Conservation (phyloP, 2,797 vertebrate species). For the Leptodactylus fallax region DNA sequence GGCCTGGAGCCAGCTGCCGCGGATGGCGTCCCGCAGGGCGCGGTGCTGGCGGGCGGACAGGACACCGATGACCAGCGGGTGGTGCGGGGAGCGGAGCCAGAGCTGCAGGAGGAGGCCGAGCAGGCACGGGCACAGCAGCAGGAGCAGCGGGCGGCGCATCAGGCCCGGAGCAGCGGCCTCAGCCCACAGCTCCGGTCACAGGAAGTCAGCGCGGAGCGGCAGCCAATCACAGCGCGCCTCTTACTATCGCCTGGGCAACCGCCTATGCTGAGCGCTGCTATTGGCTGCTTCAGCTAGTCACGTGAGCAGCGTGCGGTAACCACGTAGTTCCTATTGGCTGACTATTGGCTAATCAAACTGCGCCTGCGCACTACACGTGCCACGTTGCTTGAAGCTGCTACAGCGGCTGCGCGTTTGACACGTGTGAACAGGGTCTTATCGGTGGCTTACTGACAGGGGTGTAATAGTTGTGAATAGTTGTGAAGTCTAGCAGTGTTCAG, state of each 20-base stretch:
- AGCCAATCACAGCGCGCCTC: constrained; percentile 22
- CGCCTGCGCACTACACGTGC: no score
- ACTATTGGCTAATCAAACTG: background rate
- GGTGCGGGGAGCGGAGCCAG: constrained; percentile 75
- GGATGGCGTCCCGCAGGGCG: constrained; percentile 8
- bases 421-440: no score
- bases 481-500: no score
- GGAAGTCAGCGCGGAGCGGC: no score
- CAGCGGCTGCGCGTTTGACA: no score
- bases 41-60: constrained; percentile 42
- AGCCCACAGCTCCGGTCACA: constrained; percentile 64
- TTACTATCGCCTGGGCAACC: background rate
- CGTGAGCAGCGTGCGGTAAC: no score
- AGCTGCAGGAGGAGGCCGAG: constrained; percentile 81
- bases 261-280: background rate
- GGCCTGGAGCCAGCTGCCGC: constrained; percentile 39
- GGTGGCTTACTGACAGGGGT: no score
- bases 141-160: constrained; percentile 81
- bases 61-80: constrained; percentile 66
- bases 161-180: constrained; percentile 65
- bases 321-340: no score
- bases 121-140: constrained; percentile 77
- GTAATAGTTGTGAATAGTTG: no score
- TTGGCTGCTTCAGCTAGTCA: background rate
- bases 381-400: no score